Evolutionary conservation across 2,888 invertebrate species (phyloP).

Genomic region (Mechanitis mazaeus): DNA sequence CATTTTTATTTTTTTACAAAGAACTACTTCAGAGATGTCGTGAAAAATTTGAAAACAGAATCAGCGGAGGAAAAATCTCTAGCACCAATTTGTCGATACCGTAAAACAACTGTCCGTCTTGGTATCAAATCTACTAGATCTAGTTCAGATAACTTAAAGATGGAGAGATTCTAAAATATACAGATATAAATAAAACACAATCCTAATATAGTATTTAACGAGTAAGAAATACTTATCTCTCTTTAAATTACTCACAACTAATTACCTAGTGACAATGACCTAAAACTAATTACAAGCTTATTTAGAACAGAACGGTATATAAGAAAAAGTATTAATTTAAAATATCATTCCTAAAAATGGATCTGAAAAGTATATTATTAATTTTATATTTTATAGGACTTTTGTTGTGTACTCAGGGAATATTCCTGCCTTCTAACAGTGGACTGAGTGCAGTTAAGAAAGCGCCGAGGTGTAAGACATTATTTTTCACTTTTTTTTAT

Average conservation of each 20-base stretch:
- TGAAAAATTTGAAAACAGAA: no score
- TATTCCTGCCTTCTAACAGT: constrained; percentile 45
- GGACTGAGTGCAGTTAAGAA: constrained; percentile 55
- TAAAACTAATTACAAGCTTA: constrained; percentile 1
- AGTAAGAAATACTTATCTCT: neutral
- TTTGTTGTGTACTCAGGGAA: constrained; percentile 26
- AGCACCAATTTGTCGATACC: no score
- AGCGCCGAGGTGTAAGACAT: constrained; percentile 61
- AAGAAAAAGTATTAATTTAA: constrained; percentile 15
- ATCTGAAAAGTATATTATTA: constrained; percentile 26
- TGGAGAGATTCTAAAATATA: no score
- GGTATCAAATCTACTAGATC: no score
- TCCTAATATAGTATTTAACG: constrained; percentile 32
- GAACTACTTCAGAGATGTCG: no score
- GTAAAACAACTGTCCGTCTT: no score
- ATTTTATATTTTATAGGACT: constrained; percentile 30
- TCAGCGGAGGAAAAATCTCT: no score
- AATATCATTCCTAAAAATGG: constrained; percentile 40
- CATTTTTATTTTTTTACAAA: no score
- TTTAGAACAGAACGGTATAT: constrained; percentile 21
- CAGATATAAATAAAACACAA: no score
- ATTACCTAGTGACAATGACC: constrained; percentile 19
- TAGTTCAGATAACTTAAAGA: no score
- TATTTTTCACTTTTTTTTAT: constrained; percentile 1
- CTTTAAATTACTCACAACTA: constrained; percentile 20